Evolutionary conservation across 2,888 invertebrate genomes (phyloP), one percentile per base, ranked within the genome.

Genomic region (Drymonia ruficornis): DNA sequence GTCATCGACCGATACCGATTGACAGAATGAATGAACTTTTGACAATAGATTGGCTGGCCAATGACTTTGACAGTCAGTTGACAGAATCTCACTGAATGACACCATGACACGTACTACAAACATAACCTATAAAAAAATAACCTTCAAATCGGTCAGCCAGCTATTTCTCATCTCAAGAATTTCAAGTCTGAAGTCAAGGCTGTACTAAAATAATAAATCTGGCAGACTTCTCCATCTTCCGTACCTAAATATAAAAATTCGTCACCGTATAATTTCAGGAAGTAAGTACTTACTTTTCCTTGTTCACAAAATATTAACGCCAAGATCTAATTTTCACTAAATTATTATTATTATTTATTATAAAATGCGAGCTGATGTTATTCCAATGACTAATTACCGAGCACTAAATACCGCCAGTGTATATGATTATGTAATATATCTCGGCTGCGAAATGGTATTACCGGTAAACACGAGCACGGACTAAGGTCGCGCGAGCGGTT

Each of bases 401-500:
- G 15, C 16, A 29, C 15, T 28, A 38, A 52, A 52, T n/a, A 49
- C 31, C n/a, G 36, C 19, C 53, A 50, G 13, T 48, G 40, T 44
- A n/a, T 49, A 47, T 18, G 13, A 52, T 63, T 63, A 63, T 54
- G 56, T 67, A 70, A 70, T 53, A n/a, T n/a, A 63, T 63, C 58
- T 52, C 52, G 53, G 52, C 29, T 52, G 52, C 53, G 53, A 66
- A 68, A 68, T 67, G 66, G 62, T 56, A 62, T 63, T 66, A 54
- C 62, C 64, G 59, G 55, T 58, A 67, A 69, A 69, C 68, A 55
- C 67, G 59, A 65, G 53, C 56, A 59, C 56, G 62, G 65, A 67
- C 55, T 59, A 61, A 68, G 66, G 69, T 67, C 65, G 67, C 56
- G 55, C 62, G 51, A 51, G 48, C 57, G 55, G 59, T 61, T 69